Evolutionary conservation across 2,797 vertebrate genomes (phyloP), one percentile per base, ranked within the genome.

Genomic region (Periophthalmus magnuspinnatus): DNA sequence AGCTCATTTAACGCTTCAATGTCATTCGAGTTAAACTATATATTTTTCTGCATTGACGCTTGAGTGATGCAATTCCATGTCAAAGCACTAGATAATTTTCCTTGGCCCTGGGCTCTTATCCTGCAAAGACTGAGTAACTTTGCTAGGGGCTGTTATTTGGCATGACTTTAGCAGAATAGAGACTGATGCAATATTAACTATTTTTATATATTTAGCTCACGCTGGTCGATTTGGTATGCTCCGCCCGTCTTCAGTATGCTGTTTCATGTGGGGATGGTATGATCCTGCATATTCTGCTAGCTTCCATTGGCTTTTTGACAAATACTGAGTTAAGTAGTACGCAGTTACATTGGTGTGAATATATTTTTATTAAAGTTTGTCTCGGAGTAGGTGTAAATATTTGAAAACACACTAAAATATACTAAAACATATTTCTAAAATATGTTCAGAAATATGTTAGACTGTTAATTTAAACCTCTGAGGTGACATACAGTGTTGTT

Each of bases 281-380:
- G 41, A 56, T 62, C 0, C 4, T 32, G 32, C 55, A 34, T 55
- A 47, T 16, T 57, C 21, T 34, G 24, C 3, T 56, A 61, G 41
- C 60, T 17, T 17, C 28, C 45, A 41, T 10, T 19, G 21, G 59
- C 69, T 77, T 55, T 68, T 69, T 76, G 24, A 57, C 28, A 16
- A 28, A 57, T 57, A 28, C 21, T 4, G 21, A 9, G 11, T 41
- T 41, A 41, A 41, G 38, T 4, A 13, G 38, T 14, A 13, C 10
- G 41, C 38, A 3, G 38, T 41, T 11, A 11, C 54, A 56, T 56
- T 56, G 24, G 56, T n/a, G n/a, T 7, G 48, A n/a, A 17, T 52
- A 52, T n/a, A 19, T 52, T n/a, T 48, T 17, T 9, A 45, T 45
- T 11, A 45, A 45, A 45, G 41, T 16, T 14, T 11, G 45, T 45